Percentiles rank a stretch among this genome's conserved stretches.
Evolutionary conservation across 2,797 vertebrate genomes (phyloP).

Genomic region (Pitangus sulphuratus): DNA sequence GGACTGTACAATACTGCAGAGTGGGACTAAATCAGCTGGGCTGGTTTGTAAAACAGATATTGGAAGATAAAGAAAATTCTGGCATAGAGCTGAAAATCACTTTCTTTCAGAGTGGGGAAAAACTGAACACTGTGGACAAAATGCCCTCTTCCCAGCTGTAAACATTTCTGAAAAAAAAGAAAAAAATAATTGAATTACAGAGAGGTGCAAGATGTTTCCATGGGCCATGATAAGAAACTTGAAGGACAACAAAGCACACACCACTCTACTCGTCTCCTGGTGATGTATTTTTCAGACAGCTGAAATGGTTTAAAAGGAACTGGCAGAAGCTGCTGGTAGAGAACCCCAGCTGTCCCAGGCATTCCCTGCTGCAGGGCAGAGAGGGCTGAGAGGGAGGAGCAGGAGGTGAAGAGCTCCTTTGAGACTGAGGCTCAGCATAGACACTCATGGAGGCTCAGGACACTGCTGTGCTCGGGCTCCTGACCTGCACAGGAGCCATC

Average conservation of each 20-base stretch:
- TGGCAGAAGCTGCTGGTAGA: background rate
- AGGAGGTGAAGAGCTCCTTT: background rate
- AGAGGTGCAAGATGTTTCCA: background rate
- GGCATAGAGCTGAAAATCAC: background rate
- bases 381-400: background rate
- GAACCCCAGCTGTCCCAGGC: fast-evolving
- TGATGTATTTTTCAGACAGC: background rate
- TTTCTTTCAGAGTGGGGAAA: background rate
- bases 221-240: fast-evolving
- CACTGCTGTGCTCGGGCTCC: background rate
- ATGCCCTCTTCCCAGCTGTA: background rate
- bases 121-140: background rate
- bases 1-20: background rate
- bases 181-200: background rate
- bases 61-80: background rate
- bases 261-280: background rate
- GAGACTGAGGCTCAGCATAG: background rate
- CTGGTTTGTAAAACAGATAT: background rate
- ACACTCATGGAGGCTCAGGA: background rate
- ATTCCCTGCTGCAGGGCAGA: background rate
- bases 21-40: background rate
- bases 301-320: background rate
- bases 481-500: background rate
- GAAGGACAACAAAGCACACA: background rate
- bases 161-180: background rate